Base-by-base conservation (phyloP, 2,888 invertebrate species). In the Pyrochroa serraticornis region DNA sequence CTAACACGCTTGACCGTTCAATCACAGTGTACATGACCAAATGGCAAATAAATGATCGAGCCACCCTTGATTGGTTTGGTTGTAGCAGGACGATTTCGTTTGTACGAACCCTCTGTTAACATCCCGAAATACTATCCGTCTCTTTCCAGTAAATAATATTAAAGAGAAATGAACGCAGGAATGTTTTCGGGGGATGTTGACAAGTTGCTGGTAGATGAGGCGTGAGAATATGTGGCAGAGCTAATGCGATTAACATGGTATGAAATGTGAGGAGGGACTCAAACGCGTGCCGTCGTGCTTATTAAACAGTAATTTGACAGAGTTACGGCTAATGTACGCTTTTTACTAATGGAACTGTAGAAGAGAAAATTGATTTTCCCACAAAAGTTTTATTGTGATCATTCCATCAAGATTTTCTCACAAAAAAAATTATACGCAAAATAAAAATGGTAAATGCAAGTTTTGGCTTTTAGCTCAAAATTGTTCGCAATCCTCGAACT, bases 171-270 rank as follows among this genome's bases (percentile, higher is more conserved):
- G 9, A 43, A 41, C 10, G 7, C 9, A 30, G 14, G 47, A 13
- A 12, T n/a, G 8, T 13, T 3, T 9, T 8, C 12, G 10, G 42
- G 55, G 55, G 48, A 22, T 33, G 48, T 31, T 34, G 22, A 51
- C 35, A 38, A 35, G 32, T 32, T 35, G 49, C 49, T 12, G 66
- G 70, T 73, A 71, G 74, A 76, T 75, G 77, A 74, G 73, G 75
- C 77, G 76, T 77, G 76, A 73, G 75, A 77, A 76, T 72, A 73
- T 74, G 75, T 70, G 74, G 76, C 77, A 71, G 68, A 67, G 62
- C 72, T 75, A 77, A 78, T 72, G 71, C 72, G 75, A 77, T 78
- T 78, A 77, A 70, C 72, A 71, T 70, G 73, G 70, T 66, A 62
- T 65, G 68, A 74, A 71, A 68, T 65, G 67, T 53, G 55, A 69